A percentile compares a stretch with the other conserved stretches of the same genome.
These are phyloP conservation scores for Simalia tracyae DNA, from an alignment of 2,797 vertebrate genomes.

Conservation along the genomic window DNA sequence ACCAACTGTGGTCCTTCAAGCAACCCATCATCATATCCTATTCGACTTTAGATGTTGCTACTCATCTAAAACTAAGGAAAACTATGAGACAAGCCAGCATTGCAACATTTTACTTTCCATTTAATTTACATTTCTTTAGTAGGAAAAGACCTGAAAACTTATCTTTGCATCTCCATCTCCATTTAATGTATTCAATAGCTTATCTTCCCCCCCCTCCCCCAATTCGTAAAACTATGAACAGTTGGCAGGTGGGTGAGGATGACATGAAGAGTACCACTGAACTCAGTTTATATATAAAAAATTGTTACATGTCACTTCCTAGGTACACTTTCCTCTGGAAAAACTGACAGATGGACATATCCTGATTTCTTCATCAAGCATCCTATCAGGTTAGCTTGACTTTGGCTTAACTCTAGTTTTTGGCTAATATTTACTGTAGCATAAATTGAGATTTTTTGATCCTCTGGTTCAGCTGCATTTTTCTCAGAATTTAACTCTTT, in stretches of 20 bases:
- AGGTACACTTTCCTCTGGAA: not conserved
- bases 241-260: conserved; percentile 24
- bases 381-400: conserved; percentile 14
- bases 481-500: not conserved
- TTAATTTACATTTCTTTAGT: not conserved
- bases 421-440: not conserved
- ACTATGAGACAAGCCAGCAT: not conserved
- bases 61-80: not conserved
- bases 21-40: not conserved
- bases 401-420: conserved; percentile 4
- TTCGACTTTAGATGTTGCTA: not conserved
- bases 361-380: not conserved
- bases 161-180: not conserved
- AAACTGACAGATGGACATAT: conserved; percentile 15
- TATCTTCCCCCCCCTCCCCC: not conserved
- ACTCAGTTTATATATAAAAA: conserved; percentile 18
- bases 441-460: conserved; percentile 14
- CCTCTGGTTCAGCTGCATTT: not conserved
- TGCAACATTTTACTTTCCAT: not conserved
- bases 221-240: not conserved
- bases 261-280: conserved; percentile 21
- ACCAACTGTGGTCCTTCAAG: not conserved
- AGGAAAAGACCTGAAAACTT: not conserved
- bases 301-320: conserved; percentile 11
- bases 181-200: conserved; percentile 9